Evolutionary conservation across 2,888 invertebrate species (phyloP), one percentile per base, ranked within the genome.

Genomic region (Metalampra italica): DNA sequence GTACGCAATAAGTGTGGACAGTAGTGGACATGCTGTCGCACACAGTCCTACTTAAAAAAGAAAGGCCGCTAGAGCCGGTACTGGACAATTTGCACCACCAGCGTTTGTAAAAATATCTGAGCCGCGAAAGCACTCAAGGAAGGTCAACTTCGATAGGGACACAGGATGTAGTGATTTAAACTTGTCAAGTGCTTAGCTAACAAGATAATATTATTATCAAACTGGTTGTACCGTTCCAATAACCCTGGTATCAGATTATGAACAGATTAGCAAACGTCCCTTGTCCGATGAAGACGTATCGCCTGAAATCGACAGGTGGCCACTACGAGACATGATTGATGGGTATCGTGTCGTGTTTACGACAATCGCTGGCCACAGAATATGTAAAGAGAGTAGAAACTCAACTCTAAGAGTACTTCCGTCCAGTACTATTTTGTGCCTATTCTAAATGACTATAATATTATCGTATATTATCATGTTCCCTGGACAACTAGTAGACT

Each of bases 261-360:
- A 57, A 63, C 52, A 74, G 78, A 82, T 82, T 80, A 82, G 74
- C 59, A 66, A 70, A 70, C 66, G 75, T 74, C 73, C 59, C 55
- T 50, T 62, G 60, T 60, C 55, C 67, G 73, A 81, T 75, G 79
- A 80, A 85, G 85, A 85, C 81, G 70, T 76, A 86, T 85, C 69
- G 78, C 71, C 54, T 55, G 62, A 64, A 71, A 79, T 82, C 82
- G 85, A 85, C 83, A 85, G 81, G 84, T 84, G 78, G 78, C 71
- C 62, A 62, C 60, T 63, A 58, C 51, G 55, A 47, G 57, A 64
- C 77, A 80, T 84, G 84, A 86, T 82, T 75, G 81, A 85, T 84
- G 68, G 50, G 55, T 48, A 48, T 45, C 54, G 56, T 56, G 56
- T 53, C 58, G 55, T 62, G 66, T 62, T 57, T 62, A 54, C 54